Evolutionary conservation across 2,797 vertebrate genomes (phyloP).

Genomic region (Tenualosa ilisha): DNA sequence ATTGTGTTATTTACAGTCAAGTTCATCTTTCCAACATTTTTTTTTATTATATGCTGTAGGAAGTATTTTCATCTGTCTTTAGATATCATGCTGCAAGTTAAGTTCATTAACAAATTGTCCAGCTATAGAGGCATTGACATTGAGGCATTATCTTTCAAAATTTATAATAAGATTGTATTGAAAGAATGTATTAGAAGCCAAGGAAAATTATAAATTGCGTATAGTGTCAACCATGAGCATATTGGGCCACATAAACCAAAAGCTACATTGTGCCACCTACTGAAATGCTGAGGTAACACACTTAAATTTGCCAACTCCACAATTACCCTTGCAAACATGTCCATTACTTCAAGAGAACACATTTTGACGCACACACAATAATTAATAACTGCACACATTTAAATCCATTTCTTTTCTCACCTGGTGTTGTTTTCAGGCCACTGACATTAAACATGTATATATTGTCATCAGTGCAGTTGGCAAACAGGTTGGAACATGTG

Average conservation of each 20-base stretch:
- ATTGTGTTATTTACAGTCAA: background rate
- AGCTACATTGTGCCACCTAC: background rate
- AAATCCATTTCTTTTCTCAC: slow-evolving; percentile 63
- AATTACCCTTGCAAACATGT: background rate
- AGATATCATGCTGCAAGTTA: background rate
- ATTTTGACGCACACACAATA: background rate
- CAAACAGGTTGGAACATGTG: slow-evolving; percentile 83
- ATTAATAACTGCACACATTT: background rate
- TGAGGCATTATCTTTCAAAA: background rate
- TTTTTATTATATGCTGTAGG: background rate
- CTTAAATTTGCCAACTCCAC: background rate
- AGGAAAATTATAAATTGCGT: background rate
- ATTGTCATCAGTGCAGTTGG: slow-evolving; percentile 93
- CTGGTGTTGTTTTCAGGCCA: slow-evolving; percentile 83
- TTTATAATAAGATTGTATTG: background rate
- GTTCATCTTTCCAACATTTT: background rate
- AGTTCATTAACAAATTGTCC: background rate
- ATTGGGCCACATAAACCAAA: background rate
- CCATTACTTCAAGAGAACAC: background rate
- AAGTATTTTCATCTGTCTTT: background rate
- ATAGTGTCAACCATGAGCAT: background rate
- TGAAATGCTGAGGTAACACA: background rate
- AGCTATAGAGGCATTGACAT: background rate
- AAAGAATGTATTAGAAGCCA: background rate
- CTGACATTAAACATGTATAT: slow-evolving; percentile 93